Conservation (phyloP, 2,113 vertebrate species). For the Corvus moneduloides region DNA sequence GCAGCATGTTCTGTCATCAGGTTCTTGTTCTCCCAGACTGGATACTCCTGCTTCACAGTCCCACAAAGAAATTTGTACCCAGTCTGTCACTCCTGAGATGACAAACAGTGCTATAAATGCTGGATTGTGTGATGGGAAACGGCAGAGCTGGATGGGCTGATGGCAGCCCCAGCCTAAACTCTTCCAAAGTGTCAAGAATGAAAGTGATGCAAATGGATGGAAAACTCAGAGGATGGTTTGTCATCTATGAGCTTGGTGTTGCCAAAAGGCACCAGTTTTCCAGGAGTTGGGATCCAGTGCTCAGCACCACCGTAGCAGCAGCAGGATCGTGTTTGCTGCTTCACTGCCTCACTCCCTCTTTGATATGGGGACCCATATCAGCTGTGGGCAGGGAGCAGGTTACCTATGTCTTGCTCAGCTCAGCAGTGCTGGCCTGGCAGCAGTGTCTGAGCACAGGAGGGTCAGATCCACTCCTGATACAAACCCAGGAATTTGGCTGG, state of each 20-base stretch:
- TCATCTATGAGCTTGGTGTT: not conserved
- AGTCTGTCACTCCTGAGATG: not conserved
- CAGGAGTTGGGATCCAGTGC: not conserved
- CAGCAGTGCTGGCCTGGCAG: not conserved
- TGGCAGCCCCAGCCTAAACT: not conserved
- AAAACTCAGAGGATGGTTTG: not conserved
- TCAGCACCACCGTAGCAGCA: not conserved
- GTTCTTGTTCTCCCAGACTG: not conserved
- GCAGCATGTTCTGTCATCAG: not conserved
- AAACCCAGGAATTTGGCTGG: not conserved
- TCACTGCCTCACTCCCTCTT: not conserved
- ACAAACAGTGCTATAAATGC: rapidly evolving
- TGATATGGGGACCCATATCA: not conserved
- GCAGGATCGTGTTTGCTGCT: not conserved
- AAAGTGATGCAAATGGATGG: not conserved
- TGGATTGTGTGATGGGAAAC: not conserved
- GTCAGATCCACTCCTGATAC: not conserved
- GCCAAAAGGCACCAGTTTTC: not conserved
- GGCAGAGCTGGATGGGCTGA: not conserved
- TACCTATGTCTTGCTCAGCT: not conserved
- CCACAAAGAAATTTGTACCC: not conserved
- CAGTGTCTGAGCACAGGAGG: not conserved
- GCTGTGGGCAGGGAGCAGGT: not conserved
- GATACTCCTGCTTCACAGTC: not conserved
- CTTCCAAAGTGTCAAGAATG: not conserved